phyloP scores from a whole-genome alignment of 2,797 vertebrate genomes.

The Triplophysa bombifrons region DNA sequence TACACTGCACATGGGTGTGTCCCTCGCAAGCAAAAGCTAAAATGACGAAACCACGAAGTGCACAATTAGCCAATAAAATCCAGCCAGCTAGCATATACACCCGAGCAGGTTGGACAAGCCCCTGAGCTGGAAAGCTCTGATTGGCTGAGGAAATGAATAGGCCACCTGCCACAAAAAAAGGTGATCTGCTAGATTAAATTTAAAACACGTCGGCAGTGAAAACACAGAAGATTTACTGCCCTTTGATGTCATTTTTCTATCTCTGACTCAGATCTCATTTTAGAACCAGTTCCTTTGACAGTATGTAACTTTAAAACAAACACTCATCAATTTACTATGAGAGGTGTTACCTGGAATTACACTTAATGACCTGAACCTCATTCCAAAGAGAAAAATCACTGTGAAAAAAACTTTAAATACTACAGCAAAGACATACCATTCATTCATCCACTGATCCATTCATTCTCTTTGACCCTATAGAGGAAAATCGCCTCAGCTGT shows the following conservation, averaged over 20 bases:
- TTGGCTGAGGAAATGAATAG: constrained; percentile 44
- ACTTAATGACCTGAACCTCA: neutral
- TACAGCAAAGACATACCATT: neutral
- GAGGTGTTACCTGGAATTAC: neutral
- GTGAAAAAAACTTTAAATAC: neutral
- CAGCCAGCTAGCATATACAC: constrained; percentile 37
- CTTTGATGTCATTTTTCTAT: neutral
- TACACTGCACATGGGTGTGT: constrained; percentile 17
- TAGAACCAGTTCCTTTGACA: neutral
- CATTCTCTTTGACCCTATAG: neutral
- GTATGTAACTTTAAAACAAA: neutral
- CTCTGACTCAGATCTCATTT: neutral
- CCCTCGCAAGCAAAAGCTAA: neutral
- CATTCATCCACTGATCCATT: neutral
- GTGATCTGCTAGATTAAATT: constrained; percentile 38
- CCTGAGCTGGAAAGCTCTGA: constrained; percentile 31
- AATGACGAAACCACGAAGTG: constrained; percentile 27
- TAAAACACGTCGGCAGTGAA: constrained; percentile 13
- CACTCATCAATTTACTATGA: neutral
- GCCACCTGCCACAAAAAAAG: constrained; percentile 10
- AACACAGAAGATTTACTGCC: neutral
- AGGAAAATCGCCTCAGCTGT: neutral
- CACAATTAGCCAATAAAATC: constrained; percentile 41
- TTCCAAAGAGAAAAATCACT: constrained; percentile 14
- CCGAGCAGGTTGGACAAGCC: neutral